Base-by-base conservation (phyloP, 2,888 invertebrate species). In the Tenodera sinensis region DNA sequence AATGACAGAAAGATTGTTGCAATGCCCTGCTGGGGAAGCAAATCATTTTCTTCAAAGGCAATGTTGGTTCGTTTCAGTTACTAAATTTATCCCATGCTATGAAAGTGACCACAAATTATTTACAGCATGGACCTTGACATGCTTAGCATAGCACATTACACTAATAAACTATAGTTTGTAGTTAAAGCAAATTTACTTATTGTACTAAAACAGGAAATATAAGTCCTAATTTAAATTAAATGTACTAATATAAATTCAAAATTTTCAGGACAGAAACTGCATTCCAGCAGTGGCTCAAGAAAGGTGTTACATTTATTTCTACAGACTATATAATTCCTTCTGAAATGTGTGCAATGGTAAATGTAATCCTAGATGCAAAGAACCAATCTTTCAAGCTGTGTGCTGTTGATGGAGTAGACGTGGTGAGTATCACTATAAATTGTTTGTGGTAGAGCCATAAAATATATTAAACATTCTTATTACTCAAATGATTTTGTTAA, bases 291-390 rank as follows among this genome's bases (percentile, higher is more conserved):
- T 98, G 98, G 97, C 94, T 98, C 90, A 98, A 98, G 94, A 98
- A 98, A 93, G 97, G 98, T 91, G 97, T 98, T 90, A 97, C 98
- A 14, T 98, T 98, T 93, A 97, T 97, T 93, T 97, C 98, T 20
- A 99, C 99, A 88, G 99, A 99, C 94, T 99, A 99, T 94, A 97
- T 99, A 92, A 96, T 99, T 92, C 99, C 99, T 7, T 97, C 98
- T 54, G 99, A 99, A 95, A 98, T 99, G 94, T 99, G 99, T 93
- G 98, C 99, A 47, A 99, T 99, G 99, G 98, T 99, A 92, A 99
- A 99, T 94, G 99, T 99, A 91, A 98, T 99, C 91, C 95, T 99
- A 92, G 99, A 99, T 94, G 98, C 98, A 91, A 99, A 98, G 95
- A 98, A 98, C 94, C 97, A 98, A 94, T 98, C 98, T 91, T 96